Evolutionary conservation across 2,797 vertebrate genomes (phyloP), one percentile per base, ranked within the genome.

Genomic region (Lagorchestes hirsutus): DNA sequence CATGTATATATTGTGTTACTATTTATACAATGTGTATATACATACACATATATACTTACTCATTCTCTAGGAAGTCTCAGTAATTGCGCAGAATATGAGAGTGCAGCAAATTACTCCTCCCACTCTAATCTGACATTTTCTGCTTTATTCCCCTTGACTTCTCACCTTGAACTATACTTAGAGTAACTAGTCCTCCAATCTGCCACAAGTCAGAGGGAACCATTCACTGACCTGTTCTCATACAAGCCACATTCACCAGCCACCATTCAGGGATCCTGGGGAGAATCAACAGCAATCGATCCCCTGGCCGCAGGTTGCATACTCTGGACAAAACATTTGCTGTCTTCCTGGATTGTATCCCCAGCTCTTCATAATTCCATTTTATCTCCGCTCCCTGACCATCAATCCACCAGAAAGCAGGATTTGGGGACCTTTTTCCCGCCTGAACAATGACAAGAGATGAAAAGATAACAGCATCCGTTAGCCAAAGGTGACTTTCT

Each of bases 391-490:
- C 90, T 92, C 97, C 97, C 16, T 92, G 54, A 2, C 96, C 98
- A 91, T 97, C 98, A 50, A 99, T 97, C 99, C 99, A 99, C 99
- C 99, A 99, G 92, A 99, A 98, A 11, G 99, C 99, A 93, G 99
- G 98, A 29, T 98, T 98, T 54, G 93, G 90, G 3, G 97, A 94
- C 90, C 91, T 97, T 40, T 92, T 97, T 31, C 98, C 99, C 74
- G 93, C 96, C 99, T 99, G 59, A 34, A 94, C 27, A 92, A 46
- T 0, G 1, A 87, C 5, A 4, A 1, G 91, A 55, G 24, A n/a
- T 93, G 55, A 91, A 94, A 52, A 67, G 46, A 94, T 90, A 58
- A 27, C 1, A 74, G 55, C 93, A 92, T 29, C 1, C 34, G 92
- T 59, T 31, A 54, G n/a, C 3, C 93, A 50, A 94, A 27, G 4